Conservation (phyloP, 1,140 invertebrate genomes). For the Portunus trituberculatus region DNA sequence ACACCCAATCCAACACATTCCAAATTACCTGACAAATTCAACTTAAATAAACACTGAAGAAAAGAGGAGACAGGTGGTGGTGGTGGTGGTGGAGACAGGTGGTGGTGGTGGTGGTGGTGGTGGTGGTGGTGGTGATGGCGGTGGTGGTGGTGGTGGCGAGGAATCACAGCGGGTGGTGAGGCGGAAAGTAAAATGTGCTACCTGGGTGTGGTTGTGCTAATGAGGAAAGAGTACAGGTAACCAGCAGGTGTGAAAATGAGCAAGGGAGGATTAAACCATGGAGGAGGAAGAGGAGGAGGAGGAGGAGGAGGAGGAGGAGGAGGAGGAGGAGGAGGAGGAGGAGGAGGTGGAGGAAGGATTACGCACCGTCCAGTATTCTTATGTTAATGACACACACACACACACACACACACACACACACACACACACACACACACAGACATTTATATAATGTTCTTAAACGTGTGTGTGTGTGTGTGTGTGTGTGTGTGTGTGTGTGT, state of each 20-base stretch:
- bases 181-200: neutral
- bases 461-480: neutral
- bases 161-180: neutral
- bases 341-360: neutral
- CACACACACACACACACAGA: slow-evolving; percentile 36
- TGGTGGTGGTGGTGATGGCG: neutral
- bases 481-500: neutral
- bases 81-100: too few relatives aligned
- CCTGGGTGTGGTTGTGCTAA: neutral
- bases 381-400: slow-evolving; percentile 40
- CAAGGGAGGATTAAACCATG: neutral
- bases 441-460: neutral
- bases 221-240: too few relatives aligned
- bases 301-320: neutral
- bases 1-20: too few relatives aligned
- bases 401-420: slow-evolving; percentile 14
- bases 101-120: too few relatives aligned
- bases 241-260: neutral
- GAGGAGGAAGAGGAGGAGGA: neutral
- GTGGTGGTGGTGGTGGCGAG: neutral
- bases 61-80: too few relatives aligned
- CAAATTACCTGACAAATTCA: too few relatives aligned
- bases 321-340: neutral
- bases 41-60: too few relatives aligned
- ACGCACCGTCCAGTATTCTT: too few relatives aligned